Percentiles rank a stretch among this genome's conserved stretches.
Evolutionary conservation across 2,888 invertebrate species (phyloP).

Genomic region (Graphium colonna): DNA sequence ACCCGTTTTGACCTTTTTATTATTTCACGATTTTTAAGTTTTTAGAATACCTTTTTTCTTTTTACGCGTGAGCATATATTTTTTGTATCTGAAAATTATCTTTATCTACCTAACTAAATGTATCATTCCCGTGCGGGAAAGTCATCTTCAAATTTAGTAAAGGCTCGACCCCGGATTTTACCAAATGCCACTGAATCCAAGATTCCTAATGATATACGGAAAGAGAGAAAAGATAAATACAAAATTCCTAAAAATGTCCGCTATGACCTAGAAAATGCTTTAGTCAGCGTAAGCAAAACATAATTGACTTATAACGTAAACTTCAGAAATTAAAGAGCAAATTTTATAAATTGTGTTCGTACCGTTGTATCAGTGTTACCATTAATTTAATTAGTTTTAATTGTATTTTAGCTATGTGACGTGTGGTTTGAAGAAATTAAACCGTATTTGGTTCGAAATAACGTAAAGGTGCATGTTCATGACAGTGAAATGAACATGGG

Average conservation of each 20-base stretch:
- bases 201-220: slow-evolving; percentile 19
- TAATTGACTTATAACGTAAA: not conserved
- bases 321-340: slow-evolving; percentile 13
- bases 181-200: slow-evolving; percentile 1
- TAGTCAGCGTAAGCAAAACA: slow-evolving; percentile 58
- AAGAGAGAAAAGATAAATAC: slow-evolving; percentile 41
- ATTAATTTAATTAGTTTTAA: too few species aligned
- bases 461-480: slow-evolving; percentile 65
- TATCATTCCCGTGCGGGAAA: slow-evolving; percentile 10
- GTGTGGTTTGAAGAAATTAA: slow-evolving; percentile 74
- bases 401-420: slow-evolving; percentile 69
- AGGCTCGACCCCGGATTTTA: slow-evolving; percentile 2
- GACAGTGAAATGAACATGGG: slow-evolving; percentile 20
- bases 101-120: slow-evolving; percentile 10
- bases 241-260: slow-evolving; percentile 59
- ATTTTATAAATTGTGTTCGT: not conserved
- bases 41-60: slow-evolving; percentile 11
- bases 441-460: slow-evolving; percentile 63
- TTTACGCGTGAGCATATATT: slow-evolving; percentile 1
- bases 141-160: slow-evolving; percentile 3
- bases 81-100: slow-evolving; percentile 1
- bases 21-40: slow-evolving; percentile 15
- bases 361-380: too few species aligned
- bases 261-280: slow-evolving; percentile 64
- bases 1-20: slow-evolving; percentile 7